phyloP scores from a whole-genome alignment of 1,140 invertebrate species.

The Zaprionus capensis region DNA sequence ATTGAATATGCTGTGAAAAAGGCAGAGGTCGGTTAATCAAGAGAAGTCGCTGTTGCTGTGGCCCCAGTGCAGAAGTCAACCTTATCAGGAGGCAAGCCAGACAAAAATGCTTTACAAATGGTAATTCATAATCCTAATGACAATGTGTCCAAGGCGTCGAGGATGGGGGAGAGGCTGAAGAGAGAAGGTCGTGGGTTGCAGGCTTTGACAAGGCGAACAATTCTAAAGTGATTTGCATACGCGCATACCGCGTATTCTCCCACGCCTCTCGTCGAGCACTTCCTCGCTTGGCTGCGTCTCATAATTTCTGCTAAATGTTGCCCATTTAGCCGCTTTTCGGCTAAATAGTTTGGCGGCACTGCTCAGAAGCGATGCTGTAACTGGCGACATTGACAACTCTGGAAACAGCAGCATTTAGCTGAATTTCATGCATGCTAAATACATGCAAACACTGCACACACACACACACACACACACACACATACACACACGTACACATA shows the following conservation, averaged over 20 bases:
- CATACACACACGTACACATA: background rate
- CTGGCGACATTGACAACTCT: constrained; percentile 9
- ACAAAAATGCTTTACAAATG: constrained; percentile 67
- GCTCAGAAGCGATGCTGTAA: background rate
- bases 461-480: constrained; percentile 23
- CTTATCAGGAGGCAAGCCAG: constrained; percentile 40
- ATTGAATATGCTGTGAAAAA: background rate
- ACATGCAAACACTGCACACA: constrained; percentile 3
- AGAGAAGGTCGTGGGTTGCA: background rate
- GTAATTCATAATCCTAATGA: constrained; percentile 73
- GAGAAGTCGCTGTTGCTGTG: background rate
- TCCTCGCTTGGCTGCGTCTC: constrained; percentile 40
- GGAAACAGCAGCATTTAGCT: constrained; percentile 55
- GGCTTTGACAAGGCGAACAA: constrained; percentile 36
- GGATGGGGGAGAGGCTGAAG: background rate
- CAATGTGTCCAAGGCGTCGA: constrained; percentile 37
- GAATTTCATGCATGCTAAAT: constrained; percentile 67
- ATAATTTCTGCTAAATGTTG: constrained; percentile 22
- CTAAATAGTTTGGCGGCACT: background rate
- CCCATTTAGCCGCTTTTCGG: background rate
- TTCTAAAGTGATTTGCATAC: constrained; percentile 66
- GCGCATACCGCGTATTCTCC: constrained; percentile 3
- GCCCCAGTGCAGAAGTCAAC: background rate
- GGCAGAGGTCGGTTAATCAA: background rate
- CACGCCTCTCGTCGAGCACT: constrained; percentile 2